A percentile compares a stretch with the other conserved stretches of the same genome.
phyloP scores from a whole-genome alignment of 2,797 vertebrate genomes.

The Borostomias antarcticus region DNA sequence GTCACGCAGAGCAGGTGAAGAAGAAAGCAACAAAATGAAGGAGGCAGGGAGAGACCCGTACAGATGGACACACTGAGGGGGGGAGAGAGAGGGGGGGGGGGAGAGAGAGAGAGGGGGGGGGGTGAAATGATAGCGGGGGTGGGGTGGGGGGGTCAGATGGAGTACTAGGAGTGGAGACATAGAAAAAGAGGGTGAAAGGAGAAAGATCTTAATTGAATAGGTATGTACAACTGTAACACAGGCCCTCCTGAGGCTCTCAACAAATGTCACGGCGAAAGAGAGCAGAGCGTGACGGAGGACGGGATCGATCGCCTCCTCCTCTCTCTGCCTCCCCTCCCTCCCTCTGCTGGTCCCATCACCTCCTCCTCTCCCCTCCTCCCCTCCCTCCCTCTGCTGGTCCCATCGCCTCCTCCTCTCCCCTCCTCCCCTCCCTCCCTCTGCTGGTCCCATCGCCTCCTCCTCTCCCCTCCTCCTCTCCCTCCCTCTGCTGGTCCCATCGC shows the following conservation, averaged over 20 bases:
- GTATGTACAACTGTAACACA: constrained; percentile 43
- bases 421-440: too few species aligned
- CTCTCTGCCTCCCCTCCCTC: constrained; percentile 1
- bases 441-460: too few species aligned
- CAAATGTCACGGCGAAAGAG: constrained; percentile 57
- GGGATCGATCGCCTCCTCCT: constrained; percentile 40
- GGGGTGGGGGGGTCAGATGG: not conserved
- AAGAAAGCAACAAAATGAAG: too few species aligned
- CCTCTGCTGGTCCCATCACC: constrained; percentile 3
- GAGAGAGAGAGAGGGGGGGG: not conserved
- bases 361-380: too few species aligned
- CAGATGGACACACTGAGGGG: too few species aligned
- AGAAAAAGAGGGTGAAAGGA: not conserved
- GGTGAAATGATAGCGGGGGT: not conserved
- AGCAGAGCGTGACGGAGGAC: constrained; percentile 48
- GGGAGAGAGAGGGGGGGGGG: not conserved
- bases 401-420: too few species aligned
- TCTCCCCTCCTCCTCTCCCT: too few species aligned
- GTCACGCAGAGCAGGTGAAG: constrained; percentile 39
- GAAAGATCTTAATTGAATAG: constrained; percentile 53
- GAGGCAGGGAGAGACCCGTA: constrained; percentile 32
- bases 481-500: too few species aligned
- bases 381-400: too few species aligned
- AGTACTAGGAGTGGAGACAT: not conserved
- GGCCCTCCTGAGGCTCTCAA: constrained; percentile 55